Evolutionary conservation across 2,797 vertebrate genomes (phyloP).

Genomic region (Phalanger gymnotis): DNA sequence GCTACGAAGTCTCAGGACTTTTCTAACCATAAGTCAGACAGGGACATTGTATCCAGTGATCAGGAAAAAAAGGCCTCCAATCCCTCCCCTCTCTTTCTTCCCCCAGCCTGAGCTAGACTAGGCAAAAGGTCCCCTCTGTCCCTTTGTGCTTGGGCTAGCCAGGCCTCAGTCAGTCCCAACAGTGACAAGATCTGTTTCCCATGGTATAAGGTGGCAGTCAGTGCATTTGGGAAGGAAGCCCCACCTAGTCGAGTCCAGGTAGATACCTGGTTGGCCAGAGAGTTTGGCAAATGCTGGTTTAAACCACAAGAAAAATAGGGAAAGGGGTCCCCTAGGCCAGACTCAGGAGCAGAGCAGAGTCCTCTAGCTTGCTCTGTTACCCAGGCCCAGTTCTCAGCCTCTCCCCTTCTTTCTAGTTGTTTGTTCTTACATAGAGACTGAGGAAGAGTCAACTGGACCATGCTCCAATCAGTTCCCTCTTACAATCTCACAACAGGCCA

Average conservation of each 20-base stretch:
- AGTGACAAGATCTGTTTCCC: not conserved
- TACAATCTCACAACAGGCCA: not conserved
- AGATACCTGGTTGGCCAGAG: not conserved
- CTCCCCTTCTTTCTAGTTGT: not conserved
- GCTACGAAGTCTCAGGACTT: not conserved
- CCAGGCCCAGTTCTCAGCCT: not conserved
- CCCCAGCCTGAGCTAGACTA: not conserved
- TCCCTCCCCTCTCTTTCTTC: not conserved
- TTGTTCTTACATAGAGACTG: not conserved
- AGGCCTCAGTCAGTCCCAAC: not conserved
- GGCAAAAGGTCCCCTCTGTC: not conserved
- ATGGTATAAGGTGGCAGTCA: slow-evolving; percentile 40
- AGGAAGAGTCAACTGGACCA: not conserved
- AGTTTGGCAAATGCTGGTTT: not conserved
- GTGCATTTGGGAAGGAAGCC: slow-evolving; percentile 12
- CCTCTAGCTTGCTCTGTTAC: not conserved
- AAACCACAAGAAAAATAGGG: not conserved
- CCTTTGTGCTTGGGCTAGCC: too few relatives aligned
- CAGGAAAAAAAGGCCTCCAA: not conserved
- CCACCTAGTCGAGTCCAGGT: not conserved
- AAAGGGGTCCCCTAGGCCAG: not conserved
- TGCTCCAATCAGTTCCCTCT: not conserved
- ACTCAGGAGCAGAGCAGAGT: not conserved
- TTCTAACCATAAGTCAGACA: not conserved
- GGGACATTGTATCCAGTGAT: not conserved